Evolutionary conservation across 2,888 invertebrate species (phyloP).

Genomic region (Meghimatium bilineatum): DNA sequence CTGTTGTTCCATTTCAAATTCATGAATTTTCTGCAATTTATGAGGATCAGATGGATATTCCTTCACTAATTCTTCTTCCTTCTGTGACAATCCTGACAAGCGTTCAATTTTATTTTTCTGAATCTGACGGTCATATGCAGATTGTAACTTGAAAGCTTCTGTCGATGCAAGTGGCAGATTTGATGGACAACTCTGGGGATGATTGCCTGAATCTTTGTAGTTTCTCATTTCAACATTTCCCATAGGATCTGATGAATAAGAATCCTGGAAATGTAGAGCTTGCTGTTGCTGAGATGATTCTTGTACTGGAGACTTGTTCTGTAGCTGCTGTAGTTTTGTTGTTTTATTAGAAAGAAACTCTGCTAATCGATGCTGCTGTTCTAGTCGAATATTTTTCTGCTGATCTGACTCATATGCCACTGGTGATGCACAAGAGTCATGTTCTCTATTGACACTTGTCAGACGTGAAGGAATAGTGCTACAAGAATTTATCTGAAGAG

Average conservation of each 20-base stretch:
- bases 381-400: background rate
- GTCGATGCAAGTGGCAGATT: conserved; percentile 51
- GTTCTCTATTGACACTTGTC: background rate
- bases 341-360: background rate
- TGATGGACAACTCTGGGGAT: conserved; percentile 51
- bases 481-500: background rate
- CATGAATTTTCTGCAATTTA: conserved; percentile 11
- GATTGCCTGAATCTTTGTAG: conserved; percentile 31
- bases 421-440: background rate
- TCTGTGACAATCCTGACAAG: conserved; percentile 22
- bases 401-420: background rate
- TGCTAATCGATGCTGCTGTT: background rate
- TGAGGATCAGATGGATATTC: conserved; percentile 33
- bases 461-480: background rate
- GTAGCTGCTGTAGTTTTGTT: background rate
- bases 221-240: background rate
- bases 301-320: background rate
- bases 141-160: conserved; percentile 57
- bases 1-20: background rate
- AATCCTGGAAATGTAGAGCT: background rate
- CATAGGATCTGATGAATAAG: background rate
- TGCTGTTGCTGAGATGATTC: background rate
- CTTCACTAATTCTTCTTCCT: background rate
- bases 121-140: conserved; percentile 52
- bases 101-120: conserved; percentile 32